Base-by-base conservation (phyloP, 2,888 invertebrate genomes). In the Amblyjoppa fuscipennis region DNA sequence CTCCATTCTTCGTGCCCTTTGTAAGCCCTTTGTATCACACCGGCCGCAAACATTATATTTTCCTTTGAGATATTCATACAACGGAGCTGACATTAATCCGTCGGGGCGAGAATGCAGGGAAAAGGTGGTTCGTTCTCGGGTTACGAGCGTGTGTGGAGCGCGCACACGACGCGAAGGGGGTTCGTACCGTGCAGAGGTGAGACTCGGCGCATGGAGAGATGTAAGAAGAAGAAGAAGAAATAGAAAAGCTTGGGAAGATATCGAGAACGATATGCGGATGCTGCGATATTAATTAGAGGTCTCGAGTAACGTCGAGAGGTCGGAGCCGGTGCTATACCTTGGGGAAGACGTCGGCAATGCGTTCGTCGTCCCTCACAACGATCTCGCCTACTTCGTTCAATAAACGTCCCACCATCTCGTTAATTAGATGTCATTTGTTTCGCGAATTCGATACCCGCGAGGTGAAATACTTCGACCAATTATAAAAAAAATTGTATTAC, bases 31-130 rank as follows among this genome's bases (percentile, higher is more conserved):
- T 74, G 74, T 61, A 74, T 45, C n/a, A 9, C 74, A 61, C 73
- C 16, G 41, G 61, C 49, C 74, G 41, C 73, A 73, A 61, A 61
- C 49, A 61, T 31, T 61, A 41, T 74, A 49, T 64, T 64, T 49
- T 49, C 34, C 75, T 75, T 75, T 75, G 64, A 75, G 49, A 31
- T 51, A 45, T 61, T 74, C 64, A 64, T n/a, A 75, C 75, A 75
- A 75, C 64, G 49, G 75, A 34, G 45, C 64, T 45, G 64, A 75
- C 75, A 75, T 75, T 75, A 64, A 75, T 75, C 75, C 75, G 31
- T 34, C 49, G 64, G 31, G 75, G 75, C 75, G 75, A 64, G 75
- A 75, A 75, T 75, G 34, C 64, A 51, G 34, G 49, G 74, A 64
- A 64, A 64, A 64, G 75, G 64, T 49, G 31, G 61, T 61, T 64